phyloP scores from a whole-genome alignment of 2,113 vertebrate species.

The Scomber japonicus region DNA sequence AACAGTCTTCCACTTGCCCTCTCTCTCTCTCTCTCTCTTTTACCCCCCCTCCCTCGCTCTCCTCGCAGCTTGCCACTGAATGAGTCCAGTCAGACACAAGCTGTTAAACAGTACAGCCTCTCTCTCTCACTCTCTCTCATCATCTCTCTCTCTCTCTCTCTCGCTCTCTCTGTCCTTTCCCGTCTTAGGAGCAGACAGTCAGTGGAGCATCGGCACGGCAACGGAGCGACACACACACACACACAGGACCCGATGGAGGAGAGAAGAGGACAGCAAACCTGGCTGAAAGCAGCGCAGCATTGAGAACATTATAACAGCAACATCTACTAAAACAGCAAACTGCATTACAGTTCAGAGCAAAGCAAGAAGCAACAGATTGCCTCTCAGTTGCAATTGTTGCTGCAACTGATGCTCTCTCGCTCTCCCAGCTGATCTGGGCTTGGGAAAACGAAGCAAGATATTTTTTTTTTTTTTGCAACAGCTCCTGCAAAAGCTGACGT shows the following conservation, averaged over 20 bases:
- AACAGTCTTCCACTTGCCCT: constrained; percentile 62
- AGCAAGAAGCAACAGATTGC: constrained; percentile 74
- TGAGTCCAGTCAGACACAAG: constrained; percentile 68
- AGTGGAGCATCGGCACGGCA: constrained; percentile 66
- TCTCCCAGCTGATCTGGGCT: neutral
- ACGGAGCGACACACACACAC: constrained; percentile 19
- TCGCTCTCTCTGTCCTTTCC: constrained; percentile 37
- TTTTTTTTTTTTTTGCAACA: neutral
- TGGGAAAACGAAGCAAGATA: constrained; percentile 21
- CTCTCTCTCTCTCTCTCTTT: constrained; percentile 6
- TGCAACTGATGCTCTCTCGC: constrained; percentile 37
- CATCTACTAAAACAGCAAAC: neutral
- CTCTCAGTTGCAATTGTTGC: constrained; percentile 38
- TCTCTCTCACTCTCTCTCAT: constrained; percentile 37
- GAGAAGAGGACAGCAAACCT: constrained; percentile 16
- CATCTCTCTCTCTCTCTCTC: constrained; percentile 11
- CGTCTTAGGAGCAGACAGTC: constrained; percentile 72
- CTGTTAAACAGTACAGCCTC: constrained; percentile 56
- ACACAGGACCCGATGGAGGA: constrained; percentile 23
- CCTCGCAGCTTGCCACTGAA: constrained; percentile 57
- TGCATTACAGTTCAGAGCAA: constrained; percentile 14
- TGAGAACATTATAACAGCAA: neutral
- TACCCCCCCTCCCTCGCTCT: constrained; percentile 25
- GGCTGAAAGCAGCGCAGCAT: constrained; percentile 7
- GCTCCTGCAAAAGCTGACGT: constrained; percentile 17